These are phyloP conservation scores for Brienomyrus brachyistius DNA, from an alignment of 2,113 vertebrate species.

Conservation along the genomic window DNA sequence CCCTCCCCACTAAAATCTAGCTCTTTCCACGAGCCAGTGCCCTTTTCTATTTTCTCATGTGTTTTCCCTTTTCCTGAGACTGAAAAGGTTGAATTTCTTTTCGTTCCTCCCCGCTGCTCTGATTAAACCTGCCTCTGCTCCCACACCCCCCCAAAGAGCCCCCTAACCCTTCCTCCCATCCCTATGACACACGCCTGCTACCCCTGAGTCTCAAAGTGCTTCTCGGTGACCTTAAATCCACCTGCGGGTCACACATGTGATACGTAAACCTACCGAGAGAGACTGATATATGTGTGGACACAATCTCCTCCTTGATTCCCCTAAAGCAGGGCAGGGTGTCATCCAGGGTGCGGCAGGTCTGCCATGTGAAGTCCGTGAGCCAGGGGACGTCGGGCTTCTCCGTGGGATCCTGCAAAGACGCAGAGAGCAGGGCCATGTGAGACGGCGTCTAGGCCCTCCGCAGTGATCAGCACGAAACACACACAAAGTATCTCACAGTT, in stretches of 20 bases:
- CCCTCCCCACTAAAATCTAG: neutral
- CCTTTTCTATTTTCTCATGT: neutral
- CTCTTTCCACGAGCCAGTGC: neutral
- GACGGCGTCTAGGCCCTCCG: neutral
- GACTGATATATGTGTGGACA: slow-evolving; percentile 50
- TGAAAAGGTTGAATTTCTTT: neutral
- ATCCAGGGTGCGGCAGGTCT: slow-evolving; percentile 64
- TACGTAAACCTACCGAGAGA: slow-evolving; percentile 50
- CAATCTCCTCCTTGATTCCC: slow-evolving; percentile 54
- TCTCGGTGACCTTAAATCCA: neutral
- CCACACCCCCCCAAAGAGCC: neutral
- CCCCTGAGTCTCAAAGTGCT: neutral
- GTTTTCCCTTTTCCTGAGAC: neutral
- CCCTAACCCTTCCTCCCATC: neutral
- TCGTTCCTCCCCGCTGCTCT: neutral
- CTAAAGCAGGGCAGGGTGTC: slow-evolving; percentile 59
- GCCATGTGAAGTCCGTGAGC: slow-evolving; percentile 59
- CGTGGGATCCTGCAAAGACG: slow-evolving; percentile 42
- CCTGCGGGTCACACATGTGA: neutral
- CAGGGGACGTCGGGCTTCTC: slow-evolving; percentile 57
- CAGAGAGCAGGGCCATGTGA: neutral
- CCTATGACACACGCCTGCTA: neutral
- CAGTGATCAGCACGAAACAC: neutral
- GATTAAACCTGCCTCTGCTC: neutral
- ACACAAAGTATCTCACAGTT: neutral